A percentile compares a stretch with the other conserved stretches of the same genome.
These are phyloP conservation scores for Martes martes DNA, from an alignment of 2,113 vertebrate species.

Conservation along the genomic window DNA sequence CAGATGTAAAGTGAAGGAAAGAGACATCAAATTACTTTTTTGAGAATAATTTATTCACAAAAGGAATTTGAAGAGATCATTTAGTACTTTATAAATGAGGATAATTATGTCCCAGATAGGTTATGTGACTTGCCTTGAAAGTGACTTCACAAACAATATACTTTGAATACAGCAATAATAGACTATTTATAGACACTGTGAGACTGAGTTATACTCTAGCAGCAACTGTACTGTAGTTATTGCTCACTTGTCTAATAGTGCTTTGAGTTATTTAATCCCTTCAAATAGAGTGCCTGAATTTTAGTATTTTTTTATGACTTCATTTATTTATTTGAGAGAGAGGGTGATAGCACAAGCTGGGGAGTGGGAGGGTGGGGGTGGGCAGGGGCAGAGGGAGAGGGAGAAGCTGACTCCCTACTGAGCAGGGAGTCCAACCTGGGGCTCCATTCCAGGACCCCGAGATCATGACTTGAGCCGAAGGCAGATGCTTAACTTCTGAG, in stretches of 20 bases:
- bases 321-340: not conserved
- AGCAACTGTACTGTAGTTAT: not conserved
- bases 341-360: not conserved
- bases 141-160: not conserved
- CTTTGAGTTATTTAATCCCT: not conserved
- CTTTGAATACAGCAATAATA: not conserved
- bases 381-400: not conserved
- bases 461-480: not conserved
- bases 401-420: not conserved
- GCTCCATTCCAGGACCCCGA: not conserved
- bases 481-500: not conserved
- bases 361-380: too few species aligned
- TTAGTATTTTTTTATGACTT: not conserved
- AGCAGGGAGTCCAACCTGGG: not conserved
- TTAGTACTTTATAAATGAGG: not conserved
- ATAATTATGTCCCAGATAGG: not conserved
- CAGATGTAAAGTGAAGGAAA: not conserved
- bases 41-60: not conserved
- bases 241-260: fast-evolving
- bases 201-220: not conserved
- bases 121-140: not conserved
- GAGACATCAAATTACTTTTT: not conserved
- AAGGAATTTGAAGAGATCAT: not conserved
- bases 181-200: not conserved
- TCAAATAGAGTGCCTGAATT: not conserved